Percentiles rank a stretch among this genome's conserved stretches.
These are phyloP conservation scores for Epirrhoe alternata DNA, from an alignment of 2,888 invertebrate species.

Conservation along the genomic window DNA sequence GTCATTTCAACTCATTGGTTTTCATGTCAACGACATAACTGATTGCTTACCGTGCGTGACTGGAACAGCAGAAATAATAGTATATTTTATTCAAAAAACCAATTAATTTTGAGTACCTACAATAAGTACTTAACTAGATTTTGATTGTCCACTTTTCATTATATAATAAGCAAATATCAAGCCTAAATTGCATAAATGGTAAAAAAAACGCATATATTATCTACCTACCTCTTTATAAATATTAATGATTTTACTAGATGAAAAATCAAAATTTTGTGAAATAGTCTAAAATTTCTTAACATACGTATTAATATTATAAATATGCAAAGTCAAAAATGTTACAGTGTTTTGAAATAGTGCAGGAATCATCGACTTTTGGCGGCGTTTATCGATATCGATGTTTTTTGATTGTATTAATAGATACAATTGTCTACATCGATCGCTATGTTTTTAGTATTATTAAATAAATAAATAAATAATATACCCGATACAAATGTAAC, in stretches of 20 bases:
- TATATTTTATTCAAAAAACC: too few species aligned
- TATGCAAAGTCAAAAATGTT: slow-evolving; percentile 5
- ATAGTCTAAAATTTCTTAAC: slow-evolving; percentile 14
- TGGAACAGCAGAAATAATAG: too few species aligned
- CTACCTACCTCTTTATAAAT: neutral
- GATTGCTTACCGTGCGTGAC: too few species aligned
- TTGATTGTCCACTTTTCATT: neutral
- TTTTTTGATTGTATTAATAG: neutral
- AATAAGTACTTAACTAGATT: too few species aligned
- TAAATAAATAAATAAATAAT: too few species aligned
- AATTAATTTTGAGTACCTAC: too few species aligned
- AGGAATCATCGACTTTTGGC: slow-evolving; percentile 1
- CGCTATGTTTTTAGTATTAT: too few species aligned
- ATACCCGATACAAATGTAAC: too few species aligned
- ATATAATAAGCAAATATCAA: neutral
- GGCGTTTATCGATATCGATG: neutral
- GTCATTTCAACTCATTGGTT: too few species aligned
- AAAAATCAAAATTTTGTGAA: slow-evolving; percentile 16
- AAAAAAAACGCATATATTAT: neutral
- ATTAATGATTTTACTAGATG: slow-evolving; percentile 3
- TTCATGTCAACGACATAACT: too few species aligned
- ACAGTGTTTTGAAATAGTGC: slow-evolving; percentile 14
- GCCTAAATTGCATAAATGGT: neutral
- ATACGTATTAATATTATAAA: slow-evolving; percentile 2
- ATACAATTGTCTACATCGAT: too few species aligned